Evolutionary conservation across 2,888 invertebrate genomes (phyloP), one percentile per base, ranked within the genome.

Genomic region (Trachelus stipa): DNA sequence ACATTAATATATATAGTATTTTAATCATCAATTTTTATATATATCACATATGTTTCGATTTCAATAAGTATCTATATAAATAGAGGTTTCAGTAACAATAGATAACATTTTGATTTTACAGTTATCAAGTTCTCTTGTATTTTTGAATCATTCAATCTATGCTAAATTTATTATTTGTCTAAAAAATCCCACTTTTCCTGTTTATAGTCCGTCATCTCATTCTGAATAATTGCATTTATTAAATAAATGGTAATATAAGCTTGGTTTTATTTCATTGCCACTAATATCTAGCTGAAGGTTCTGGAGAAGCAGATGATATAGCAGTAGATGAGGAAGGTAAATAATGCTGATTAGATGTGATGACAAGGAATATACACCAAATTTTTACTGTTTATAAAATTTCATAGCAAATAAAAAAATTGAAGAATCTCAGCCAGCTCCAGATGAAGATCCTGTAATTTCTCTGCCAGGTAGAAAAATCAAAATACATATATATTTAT

Each of bases 181-280:
- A 3, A 35, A 12, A 23, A 76, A 73, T 73, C 31, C 23, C 35
- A 15, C 34, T 31, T 1, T 56, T 56, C 56, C 23, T 56, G 23
- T 56, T 23, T 56, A 15, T 79, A 68, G 78, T 78, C 79, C 79
- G 82, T 80, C 81, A 81, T 81, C 81, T 81, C 80, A 81, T 81
- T 73, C 69, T 77, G 71, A 68, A 75, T 40, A 56, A 56, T 56
- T 56, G 23, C 23, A 2, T 56, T 56, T 56, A 1, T 23, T n/a
- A 77, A 80, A 76, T 68, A 73, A 77, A 73, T 71, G 34, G 23
- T 33, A 71, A 30, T 12, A n/a, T 71, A 71, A 71, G 23, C 12
- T 33, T 74, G 23, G 75, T 75, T 75, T 81, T 80, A 56, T 56
- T 56, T 56, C 23, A 23, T 23, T 56, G 23, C 2, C 2, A 0